phyloP scores from a whole-genome alignment of 1,140 invertebrate genomes.

The Trinorchestia longiramus region DNA sequence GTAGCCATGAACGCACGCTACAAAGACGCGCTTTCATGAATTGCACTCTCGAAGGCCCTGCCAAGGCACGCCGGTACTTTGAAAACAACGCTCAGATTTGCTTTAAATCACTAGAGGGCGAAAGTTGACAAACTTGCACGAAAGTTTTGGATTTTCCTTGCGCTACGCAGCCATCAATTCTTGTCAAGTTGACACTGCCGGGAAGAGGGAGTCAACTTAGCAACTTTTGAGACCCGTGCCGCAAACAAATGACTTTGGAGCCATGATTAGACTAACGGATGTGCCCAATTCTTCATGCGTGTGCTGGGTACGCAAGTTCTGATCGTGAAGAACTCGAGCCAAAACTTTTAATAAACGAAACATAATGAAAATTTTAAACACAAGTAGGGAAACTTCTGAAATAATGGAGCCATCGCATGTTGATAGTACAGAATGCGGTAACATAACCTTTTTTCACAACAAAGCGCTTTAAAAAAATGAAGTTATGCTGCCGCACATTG shows the following conservation, averaged over 20 bases:
- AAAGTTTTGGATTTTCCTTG: constrained; percentile 47
- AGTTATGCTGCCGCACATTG: too few species aligned
- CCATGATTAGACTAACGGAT: not conserved
- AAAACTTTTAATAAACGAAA: not conserved
- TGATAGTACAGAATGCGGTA: not conserved
- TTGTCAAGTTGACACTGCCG: constrained; percentile 49
- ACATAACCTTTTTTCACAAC: too few species aligned
- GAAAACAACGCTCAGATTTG: constrained; percentile 30
- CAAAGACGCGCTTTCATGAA: not conserved
- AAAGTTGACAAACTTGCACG: constrained; percentile 47
- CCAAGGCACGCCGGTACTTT: not conserved
- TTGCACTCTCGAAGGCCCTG: not conserved
- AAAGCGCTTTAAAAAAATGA: too few species aligned
- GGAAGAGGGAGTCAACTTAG: constrained; percentile 48
- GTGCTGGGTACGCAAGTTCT: not conserved
- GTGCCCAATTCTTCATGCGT: not conserved
- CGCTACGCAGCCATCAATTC: constrained; percentile 50
- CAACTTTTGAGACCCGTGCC: constrained; percentile 38
- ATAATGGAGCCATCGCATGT: not conserved
- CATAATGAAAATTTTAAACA: not conserved
- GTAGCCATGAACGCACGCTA: not conserved
- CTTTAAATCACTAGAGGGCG: constrained; percentile 43
- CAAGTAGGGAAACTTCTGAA: not conserved
- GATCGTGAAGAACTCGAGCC: not conserved
- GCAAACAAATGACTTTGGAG: constrained; percentile 1